Percentiles rank a stretch among this genome's conserved stretches.
Evolutionary conservation across 2,113 vertebrate species (phyloP).

Genomic region (Anoplopoma fimbria): DNA sequence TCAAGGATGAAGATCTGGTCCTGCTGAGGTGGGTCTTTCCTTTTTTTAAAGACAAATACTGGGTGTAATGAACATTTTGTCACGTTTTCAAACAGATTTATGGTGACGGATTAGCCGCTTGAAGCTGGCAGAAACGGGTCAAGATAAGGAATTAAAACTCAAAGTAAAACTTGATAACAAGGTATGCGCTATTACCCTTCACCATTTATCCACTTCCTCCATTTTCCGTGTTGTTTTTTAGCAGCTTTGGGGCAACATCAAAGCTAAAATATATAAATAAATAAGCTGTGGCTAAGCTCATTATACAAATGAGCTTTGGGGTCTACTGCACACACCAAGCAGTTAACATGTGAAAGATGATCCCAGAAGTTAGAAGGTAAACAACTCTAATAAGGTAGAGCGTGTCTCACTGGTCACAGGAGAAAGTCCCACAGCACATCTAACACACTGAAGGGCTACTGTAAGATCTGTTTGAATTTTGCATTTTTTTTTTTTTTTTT

Average conservation of each 20-base stretch:
- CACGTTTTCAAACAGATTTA: constrained; percentile 12
- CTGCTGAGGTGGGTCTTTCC: constrained; percentile 3
- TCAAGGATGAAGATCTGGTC: constrained; percentile 34
- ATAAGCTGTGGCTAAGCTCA: constrained; percentile 50
- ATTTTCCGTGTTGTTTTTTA: neutral
- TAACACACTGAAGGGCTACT: neutral
- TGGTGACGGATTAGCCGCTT: neutral
- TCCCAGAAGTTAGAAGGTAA: constrained; percentile 47
- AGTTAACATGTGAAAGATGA: constrained; percentile 39
- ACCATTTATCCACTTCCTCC: neutral
- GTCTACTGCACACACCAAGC: neutral
- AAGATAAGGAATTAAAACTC: neutral
- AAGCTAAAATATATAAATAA: constrained; percentile 32
- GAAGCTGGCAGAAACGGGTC: neutral
- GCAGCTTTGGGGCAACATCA: constrained; percentile 59
- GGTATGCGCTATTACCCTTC: neutral
- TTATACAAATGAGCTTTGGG: constrained; percentile 71
- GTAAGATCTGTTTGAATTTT: neutral
- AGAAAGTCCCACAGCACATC: neutral
- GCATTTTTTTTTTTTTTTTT: neutral
- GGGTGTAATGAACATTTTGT: constrained; percentile 19
- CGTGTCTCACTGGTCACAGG: constrained; percentile 3
- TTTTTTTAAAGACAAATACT: constrained; percentile 30
- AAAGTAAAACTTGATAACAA: constrained; percentile 7
- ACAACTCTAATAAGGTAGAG: constrained; percentile 42